These are phyloP conservation scores for Timandra comae DNA, from an alignment of 2,888 invertebrate genomes.

Conservation along the genomic window DNA sequence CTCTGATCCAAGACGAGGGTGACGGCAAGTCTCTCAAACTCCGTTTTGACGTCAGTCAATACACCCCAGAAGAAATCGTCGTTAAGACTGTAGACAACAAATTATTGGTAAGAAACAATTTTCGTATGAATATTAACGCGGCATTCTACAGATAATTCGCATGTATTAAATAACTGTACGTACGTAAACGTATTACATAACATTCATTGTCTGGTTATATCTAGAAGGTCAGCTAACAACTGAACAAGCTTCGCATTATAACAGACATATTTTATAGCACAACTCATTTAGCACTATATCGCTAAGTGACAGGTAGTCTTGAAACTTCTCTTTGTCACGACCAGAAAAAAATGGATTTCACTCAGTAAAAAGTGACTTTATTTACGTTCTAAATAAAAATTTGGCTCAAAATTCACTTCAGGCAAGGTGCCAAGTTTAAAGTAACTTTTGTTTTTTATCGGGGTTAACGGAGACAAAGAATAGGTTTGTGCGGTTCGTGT, in stretches of 20 bases:
- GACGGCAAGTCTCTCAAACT: constrained; percentile 96
- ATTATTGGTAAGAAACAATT: constrained; percentile 86
- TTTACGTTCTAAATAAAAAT: constrained; percentile 37
- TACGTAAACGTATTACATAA: too few species aligned
- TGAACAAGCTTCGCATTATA: neutral
- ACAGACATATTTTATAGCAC: too few species aligned
- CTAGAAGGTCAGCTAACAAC: neutral
- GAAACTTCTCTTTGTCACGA: constrained; percentile 25
- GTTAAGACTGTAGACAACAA: constrained; percentile 99
- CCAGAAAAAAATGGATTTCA: constrained; percentile 47
- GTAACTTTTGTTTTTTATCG: constrained; percentile 38
- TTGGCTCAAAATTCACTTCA: constrained; percentile 33
- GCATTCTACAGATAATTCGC: too few species aligned
- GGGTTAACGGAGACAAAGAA: constrained; percentile 37
- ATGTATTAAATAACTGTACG: neutral
- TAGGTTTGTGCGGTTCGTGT: constrained; percentile 15
- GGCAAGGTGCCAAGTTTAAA: constrained; percentile 51
- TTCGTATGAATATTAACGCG: too few species aligned
- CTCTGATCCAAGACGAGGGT: constrained; percentile 95
- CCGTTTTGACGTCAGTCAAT: constrained; percentile 98
- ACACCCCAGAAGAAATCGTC: constrained; percentile 97
- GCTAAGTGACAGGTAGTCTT: constrained; percentile 14
- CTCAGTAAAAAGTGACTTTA: constrained; percentile 35
- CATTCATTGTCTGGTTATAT: neutral
- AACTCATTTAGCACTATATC: constrained; percentile 7